Base-by-base conservation (phyloP, 2,888 invertebrate genomes). In the Eupsilia transversa region DNA sequence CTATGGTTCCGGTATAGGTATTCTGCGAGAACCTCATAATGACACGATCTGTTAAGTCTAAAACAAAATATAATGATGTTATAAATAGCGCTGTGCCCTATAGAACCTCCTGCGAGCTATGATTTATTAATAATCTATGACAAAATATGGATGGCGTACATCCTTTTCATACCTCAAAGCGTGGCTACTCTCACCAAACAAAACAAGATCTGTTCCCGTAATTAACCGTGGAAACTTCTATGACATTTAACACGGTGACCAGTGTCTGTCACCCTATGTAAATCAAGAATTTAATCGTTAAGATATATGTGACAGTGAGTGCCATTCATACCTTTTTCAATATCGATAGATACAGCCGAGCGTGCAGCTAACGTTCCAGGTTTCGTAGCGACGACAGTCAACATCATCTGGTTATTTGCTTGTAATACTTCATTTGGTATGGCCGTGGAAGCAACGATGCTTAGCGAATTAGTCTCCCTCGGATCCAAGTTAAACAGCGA, bases 1-100 rank as follows among this genome's bases (percentile, higher is more conserved):
- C 87, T 54, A 95, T 9, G 49, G 49, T 49, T 9, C 49, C 49
- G 23, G 27, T 63, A 43, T 94, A 94, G 35, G 88, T 90, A 63
- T 89, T 91, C 82, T 90, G 89, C 20, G 91, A 83, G 88, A 94
- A 63, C 23, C 30, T 63, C 41, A 63, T 63, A 23, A 63, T 63
- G 27, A 95, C 81, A 7, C 88, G 86, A 71, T 94, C 92, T 2
- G 92, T 93, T 38, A 94, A 81, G 74, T 93, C 94, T 95, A 89
- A 66, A 93, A 72, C 70, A 54, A 72, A 79, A 64, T 23, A 17
- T 17, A 46, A 64, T 23, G 9, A 23, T 43, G 27, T 38, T 9
- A 10, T 27, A 17, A 10, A 27, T 20, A 61, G 9, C n/a, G 17
- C 17, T n/a, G 12, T 23, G 0, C 23, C 20, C 12, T 12, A 12